phyloP scores from a whole-genome alignment of 2,113 vertebrate genomes.

The Pseudois nayaur region DNA sequence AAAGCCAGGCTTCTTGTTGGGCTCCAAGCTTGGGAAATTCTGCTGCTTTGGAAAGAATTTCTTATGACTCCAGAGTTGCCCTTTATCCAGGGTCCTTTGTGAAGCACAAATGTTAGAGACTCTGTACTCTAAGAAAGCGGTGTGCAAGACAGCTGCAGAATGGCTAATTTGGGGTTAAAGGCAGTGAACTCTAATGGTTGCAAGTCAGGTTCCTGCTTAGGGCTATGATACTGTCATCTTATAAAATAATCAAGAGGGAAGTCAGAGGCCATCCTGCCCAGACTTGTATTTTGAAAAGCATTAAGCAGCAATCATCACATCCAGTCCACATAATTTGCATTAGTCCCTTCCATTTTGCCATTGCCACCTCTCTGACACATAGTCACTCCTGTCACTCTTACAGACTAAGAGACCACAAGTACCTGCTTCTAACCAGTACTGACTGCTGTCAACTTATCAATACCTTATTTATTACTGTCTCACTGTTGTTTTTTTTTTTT shows the following conservation, averaged over 20 bases:
- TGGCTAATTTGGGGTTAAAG: slow-evolving; percentile 27
- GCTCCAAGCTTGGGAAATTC: not conserved
- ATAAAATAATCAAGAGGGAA: slow-evolving; percentile 53
- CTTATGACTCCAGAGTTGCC: not conserved
- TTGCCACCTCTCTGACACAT: not conserved
- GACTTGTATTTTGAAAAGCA: slow-evolving; percentile 58
- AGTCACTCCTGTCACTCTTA: not conserved
- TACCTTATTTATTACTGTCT: not conserved
- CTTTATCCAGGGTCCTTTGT: not conserved
- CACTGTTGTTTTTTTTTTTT: not conserved
- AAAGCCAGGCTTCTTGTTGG: not conserved
- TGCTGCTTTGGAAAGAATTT: not conserved
- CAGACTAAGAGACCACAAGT: not conserved
- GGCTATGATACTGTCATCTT: slow-evolving; percentile 64
- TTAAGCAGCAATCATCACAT: not conserved
- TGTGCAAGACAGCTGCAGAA: not conserved
- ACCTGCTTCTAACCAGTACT: not conserved
- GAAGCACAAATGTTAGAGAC: not conserved
- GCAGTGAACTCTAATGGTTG: not conserved
- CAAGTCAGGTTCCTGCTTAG: slow-evolving; percentile 29
- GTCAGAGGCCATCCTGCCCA: slow-evolving; percentile 60
- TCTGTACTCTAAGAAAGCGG: not conserved
- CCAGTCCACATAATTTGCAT: not conserved
- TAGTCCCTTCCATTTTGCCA: not conserved
- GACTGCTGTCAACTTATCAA: not conserved